Evolutionary conservation across 2,888 invertebrate genomes (phyloP), one percentile per base, ranked within the genome.

Genomic region (Gnatocerus cornutus): DNA sequence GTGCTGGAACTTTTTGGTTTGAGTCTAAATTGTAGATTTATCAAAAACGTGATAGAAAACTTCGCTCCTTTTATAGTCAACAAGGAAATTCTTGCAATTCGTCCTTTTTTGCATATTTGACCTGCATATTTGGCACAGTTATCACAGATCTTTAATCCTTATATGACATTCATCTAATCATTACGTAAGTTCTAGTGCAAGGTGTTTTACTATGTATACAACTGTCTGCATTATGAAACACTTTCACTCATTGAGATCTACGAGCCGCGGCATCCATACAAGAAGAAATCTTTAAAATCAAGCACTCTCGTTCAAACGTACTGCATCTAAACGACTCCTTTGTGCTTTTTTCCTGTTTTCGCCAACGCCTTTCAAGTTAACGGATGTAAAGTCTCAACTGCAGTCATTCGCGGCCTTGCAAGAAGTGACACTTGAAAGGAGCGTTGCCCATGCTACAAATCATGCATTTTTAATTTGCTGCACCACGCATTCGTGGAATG

Each of bases 121-220:
- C 39, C 55, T 56, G 13, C 9, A 55, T 65, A 16, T 6, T 56
- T 63, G 39, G 9, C 53, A 6, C 14, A 41, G 14, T 63, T 62
- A 33, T 33, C 10, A 29, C n/a, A 50, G 12, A 21, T 48, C 10
- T 21, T 50, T 3, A 30, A 45, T 14, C 45, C 59, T 45, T 45
- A 45, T 55, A 43, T 45, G 53, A 12, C 21, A 53, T 33, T 64
- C 30, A 64, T 53, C 21, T 53, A 39, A 10, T 53, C 21, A 29
- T 68, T 68, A 39, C 68, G 68, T 53, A 52, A 68, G 52, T 68
- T 62, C 68, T 68, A 68, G 68, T 62, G 68, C 68, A 68, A 68
- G 61, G 68, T 68, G 59, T 46, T 46, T 64, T 30, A 52, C 63
- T 63, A 63, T 53, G 43, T 12, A 10, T 39, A 56, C 50, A 50